A percentile compares a stretch with the other conserved stretches of the same genome.
Evolutionary conservation across 2,888 invertebrate species (phyloP).

Genomic region (Notocelia uddmanniana): DNA sequence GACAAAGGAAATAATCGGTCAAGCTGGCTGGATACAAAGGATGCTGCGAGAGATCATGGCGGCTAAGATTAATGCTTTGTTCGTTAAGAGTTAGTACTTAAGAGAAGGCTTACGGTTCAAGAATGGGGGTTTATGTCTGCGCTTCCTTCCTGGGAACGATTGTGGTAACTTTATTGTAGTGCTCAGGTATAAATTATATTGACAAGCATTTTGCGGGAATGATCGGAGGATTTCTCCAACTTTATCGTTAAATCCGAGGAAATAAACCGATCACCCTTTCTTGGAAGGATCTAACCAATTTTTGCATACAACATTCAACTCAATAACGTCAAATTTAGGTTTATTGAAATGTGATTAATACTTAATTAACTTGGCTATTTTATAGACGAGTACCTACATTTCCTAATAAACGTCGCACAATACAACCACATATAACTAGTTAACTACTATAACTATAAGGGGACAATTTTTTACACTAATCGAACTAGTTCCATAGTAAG

Average conservation of each 20-base stretch:
- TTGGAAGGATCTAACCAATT: not conserved
- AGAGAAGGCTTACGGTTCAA: slow-evolving; percentile 31
- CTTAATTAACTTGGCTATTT: too few species aligned
- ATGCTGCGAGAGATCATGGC: slow-evolving; percentile 30
- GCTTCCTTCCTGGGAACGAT: slow-evolving; percentile 12
- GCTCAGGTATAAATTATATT: slow-evolving; percentile 4
- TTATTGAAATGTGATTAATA: not conserved
- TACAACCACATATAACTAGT: too few species aligned
- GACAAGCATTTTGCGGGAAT: not conserved
- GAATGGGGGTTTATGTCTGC: slow-evolving; percentile 5
- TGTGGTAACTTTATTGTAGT: slow-evolving; percentile 18
- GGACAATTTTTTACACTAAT: too few species aligned
- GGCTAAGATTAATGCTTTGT: slow-evolving; percentile 33
- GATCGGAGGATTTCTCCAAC: not conserved
- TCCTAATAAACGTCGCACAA: too few species aligned
- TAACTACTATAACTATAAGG: too few species aligned
- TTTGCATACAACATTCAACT: not conserved
- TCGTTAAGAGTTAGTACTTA: slow-evolving; percentile 30
- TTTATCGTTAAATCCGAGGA: not conserved
- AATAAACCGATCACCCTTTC: not conserved
- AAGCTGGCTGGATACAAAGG: slow-evolving; percentile 38
- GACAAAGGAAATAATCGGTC: slow-evolving; percentile 39
- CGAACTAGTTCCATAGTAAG: too few species aligned
- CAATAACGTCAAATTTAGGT: not conserved
- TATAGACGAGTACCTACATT: too few species aligned